Evolutionary conservation across 2,797 vertebrate species (phyloP), one percentile per base, ranked within the genome.

Genomic region (Telmatherina bonti): DNA sequence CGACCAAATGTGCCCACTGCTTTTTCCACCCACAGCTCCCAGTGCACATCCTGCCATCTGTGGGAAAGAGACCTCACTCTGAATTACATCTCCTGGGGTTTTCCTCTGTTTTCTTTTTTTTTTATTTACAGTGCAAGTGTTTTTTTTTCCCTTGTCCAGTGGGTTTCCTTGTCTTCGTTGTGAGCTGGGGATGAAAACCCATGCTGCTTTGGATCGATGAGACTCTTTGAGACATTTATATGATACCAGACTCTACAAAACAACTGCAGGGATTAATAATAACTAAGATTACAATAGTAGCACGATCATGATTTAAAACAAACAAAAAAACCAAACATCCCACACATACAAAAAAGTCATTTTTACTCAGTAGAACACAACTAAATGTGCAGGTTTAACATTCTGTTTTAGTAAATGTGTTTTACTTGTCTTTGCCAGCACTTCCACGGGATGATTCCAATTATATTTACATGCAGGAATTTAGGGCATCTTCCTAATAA

Each of bases 1-100:
- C 77, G 78, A 87, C 60, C 47, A 63, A 88, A 78, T 84, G 70
- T 73, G 67, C 74, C 51, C 67, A 66, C 68, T 26, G 51, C 62
- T 78, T 71, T 73, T 68, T 69, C 72, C 60, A 80, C 53, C 76
- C 60, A 51, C 36, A 7, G 56, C 72, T 71, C 65, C 59, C 9
- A 57, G 64, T 36, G 64, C 71, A 76, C 64, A 66, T 65, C 53
- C 54, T n/a, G 35, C 55, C 67, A 72, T 68, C 70, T 58, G 49
- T 62, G 31, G 66, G 66, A 63, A 45, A 53, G 33, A 30, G 12
- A 49, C 41, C 35, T 58, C 49, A n/a, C 53, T 71, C 35, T 70
- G 64, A 74, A 72, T 67, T 43, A 35, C 45, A 49, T 85, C 74
- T 69, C 67, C 22, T 60, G 76, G 54, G 53, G 67, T 54, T 69